Percentiles rank a stretch among this genome's conserved stretches.
Evolutionary conservation across 2,888 invertebrate species (phyloP).

Genomic region (Cryptophagus acutangulus): DNA sequence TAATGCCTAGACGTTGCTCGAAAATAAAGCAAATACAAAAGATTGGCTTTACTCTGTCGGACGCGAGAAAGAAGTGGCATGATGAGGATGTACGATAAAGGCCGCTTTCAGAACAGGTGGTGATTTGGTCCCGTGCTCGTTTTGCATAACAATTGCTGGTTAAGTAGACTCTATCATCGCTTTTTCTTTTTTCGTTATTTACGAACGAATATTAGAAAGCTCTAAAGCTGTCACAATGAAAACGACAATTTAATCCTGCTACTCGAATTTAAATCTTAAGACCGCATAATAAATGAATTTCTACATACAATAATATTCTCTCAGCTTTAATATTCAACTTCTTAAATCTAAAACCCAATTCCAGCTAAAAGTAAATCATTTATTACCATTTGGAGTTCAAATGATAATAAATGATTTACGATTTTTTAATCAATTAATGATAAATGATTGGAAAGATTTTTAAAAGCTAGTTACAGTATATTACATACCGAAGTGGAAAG

Average conservation of each 20-base stretch:
- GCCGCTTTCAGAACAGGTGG: conserved; percentile 46
- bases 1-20: conserved; percentile 43
- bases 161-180: conserved; percentile 47
- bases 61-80: conserved; percentile 43
- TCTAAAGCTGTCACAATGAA: conserved; percentile 47
- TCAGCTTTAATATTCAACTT: too few species aligned
- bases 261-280: conserved; percentile 37
- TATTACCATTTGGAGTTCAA: too few species aligned
- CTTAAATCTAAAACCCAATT: too few species aligned
- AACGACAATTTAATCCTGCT: conserved; percentile 48
- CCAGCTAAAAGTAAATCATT: too few species aligned
- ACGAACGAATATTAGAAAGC: conserved; percentile 48
- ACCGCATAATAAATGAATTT: conserved; percentile 48
- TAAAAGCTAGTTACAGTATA: too few species aligned
- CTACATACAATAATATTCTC: conserved; percentile 40
- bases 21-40: conserved; percentile 50
- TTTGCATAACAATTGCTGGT: conserved; percentile 50
- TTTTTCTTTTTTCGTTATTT: conserved; percentile 47
- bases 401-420: too few species aligned
- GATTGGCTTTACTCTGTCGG: conserved; percentile 47
- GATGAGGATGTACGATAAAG: conserved; percentile 49
- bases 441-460: too few species aligned
- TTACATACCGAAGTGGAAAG: too few species aligned
- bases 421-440: too few species aligned
- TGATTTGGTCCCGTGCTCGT: conserved; percentile 45